A percentile compares a stretch with the other conserved stretches of the same genome.
phyloP scores from a whole-genome alignment of 2,888 invertebrate genomes.

The Caenorhabditis uteleia region DNA sequence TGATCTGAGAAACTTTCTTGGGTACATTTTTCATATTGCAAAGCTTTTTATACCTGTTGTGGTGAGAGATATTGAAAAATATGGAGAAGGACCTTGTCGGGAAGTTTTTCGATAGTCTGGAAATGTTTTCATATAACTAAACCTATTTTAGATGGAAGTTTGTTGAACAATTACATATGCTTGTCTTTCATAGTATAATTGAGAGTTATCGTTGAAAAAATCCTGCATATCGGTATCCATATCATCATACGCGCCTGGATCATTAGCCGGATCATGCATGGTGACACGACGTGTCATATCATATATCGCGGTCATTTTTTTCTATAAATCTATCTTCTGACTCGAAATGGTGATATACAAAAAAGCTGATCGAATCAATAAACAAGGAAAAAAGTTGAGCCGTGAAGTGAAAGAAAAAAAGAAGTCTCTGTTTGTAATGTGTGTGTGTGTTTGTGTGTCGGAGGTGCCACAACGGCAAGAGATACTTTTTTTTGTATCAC shows the following conservation, averaged over 20 bases:
- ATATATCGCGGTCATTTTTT: slow-evolving; percentile 60
- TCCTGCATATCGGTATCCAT: slow-evolving; percentile 27
- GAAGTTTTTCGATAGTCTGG: slow-evolving; percentile 76
- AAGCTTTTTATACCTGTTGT: slow-evolving; percentile 26
- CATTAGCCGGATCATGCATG: slow-evolving; percentile 56
- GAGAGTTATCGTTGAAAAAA: slow-evolving; percentile 30
- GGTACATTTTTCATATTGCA: neutral
- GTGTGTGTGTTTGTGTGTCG: slow-evolving; percentile 23
- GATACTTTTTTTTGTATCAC: slow-evolving; percentile 17
- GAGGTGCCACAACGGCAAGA: slow-evolving; percentile 35
- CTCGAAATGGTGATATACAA: no score
- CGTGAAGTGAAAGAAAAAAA: slow-evolving; percentile 12
- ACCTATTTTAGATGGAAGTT: neutral
- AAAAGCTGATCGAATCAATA: slow-evolving; percentile 12
- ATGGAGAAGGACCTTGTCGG: slow-evolving; percentile 91
- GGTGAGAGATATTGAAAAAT: slow-evolving; percentile 75
- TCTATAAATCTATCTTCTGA: neutral
- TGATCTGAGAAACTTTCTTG: slow-evolving; percentile 38
- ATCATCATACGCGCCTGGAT: slow-evolving; percentile 26
- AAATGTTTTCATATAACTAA: slow-evolving; percentile 30
- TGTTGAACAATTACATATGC: slow-evolving; percentile 19
- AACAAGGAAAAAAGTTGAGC: slow-evolving; percentile 18
- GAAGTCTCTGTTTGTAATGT: slow-evolving; percentile 29
- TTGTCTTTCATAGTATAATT: slow-evolving; percentile 16
- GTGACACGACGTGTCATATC: slow-evolving; percentile 66